These are phyloP conservation scores for Nemapogon koenigi DNA, from an alignment of 2,888 invertebrate species.

Conservation along the genomic window DNA sequence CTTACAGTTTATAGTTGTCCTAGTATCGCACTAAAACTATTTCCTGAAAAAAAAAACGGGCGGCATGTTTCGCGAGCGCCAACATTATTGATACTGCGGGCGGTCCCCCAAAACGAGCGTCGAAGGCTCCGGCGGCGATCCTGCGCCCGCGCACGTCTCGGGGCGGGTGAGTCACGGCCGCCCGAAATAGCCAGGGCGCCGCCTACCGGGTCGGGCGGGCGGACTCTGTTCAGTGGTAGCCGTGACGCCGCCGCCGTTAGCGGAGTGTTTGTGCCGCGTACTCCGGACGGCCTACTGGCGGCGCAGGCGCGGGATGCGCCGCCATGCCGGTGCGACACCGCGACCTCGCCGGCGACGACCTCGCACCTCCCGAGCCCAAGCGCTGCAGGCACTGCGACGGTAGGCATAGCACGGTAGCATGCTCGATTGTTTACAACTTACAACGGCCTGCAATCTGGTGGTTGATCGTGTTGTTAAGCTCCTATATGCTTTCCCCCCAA, in stretches of 20 bases:
- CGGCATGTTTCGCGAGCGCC: too few relatives aligned
- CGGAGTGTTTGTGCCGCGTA: constrained; percentile 41
- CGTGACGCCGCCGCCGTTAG: constrained; percentile 56
- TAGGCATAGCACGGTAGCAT: too few relatives aligned
- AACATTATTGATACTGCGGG: too few relatives aligned
- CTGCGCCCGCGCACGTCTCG: constrained; percentile 45
- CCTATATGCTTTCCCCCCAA: too few relatives aligned
- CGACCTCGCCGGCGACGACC: constrained; percentile 59
- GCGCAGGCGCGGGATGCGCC: constrained; percentile 63
- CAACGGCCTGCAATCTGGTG: too few relatives aligned
- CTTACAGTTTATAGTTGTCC: constrained; percentile 2
- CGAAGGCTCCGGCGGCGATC: constrained; percentile 25
- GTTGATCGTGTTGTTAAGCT: too few relatives aligned
- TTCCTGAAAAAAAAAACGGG: too few relatives aligned
- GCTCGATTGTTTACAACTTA: too few relatives aligned
- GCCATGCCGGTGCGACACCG: constrained; percentile 67
- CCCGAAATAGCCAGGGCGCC: constrained; percentile 62
- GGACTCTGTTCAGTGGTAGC: constrained; percentile 51
- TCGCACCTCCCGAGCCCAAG: constrained; percentile 79
- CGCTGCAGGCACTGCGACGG: constrained; percentile 94
- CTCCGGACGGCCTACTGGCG: constrained; percentile 37
- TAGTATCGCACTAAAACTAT: too few relatives aligned
- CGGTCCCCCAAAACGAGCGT: not conserved
- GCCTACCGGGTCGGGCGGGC: constrained; percentile 59
- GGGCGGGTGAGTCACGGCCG: constrained; percentile 49